Base-by-base conservation (phyloP, 2,113 vertebrate species). In the Pantherophis guttatus region DNA sequence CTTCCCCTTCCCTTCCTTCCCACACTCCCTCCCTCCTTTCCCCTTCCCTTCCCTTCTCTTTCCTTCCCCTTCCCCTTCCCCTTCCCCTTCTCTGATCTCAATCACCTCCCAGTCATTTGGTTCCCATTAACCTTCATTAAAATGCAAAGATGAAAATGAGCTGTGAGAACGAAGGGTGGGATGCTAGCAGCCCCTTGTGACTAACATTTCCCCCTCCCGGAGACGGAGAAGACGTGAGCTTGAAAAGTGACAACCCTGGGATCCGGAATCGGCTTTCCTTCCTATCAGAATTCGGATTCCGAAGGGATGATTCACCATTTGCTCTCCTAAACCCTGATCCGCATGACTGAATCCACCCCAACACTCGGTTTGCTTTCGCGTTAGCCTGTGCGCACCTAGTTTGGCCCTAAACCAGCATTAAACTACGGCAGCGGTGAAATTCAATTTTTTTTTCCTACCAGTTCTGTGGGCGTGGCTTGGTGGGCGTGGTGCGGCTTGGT, bases 341-440 rank as follows among this genome's bases (percentile, higher is more conserved):
- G 33, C 29, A 0, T 6, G 12, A 15, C 1, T n/a, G 29, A n/a
- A n/a, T n/a, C 19, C 7, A 1, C 62, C 15, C 7, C 70, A 39
- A 3, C 15, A 6, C 15, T 39, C 7, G 0, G 15, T 17, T 19
- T 19, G 15, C 12, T 33, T 75, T 75, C 0, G n/a, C 0, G 5
- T n/a, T 33, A 33, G 6, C 39, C n/a, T 8, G 70, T 0, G n/a
- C 0, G 13, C 13, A 1, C n/a, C 15, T 39, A 19, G 33, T n/a
- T 81, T 2, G 17, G 33, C 33, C 15, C 1, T 39, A 81, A 81
- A 39, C 70, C 33, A 81, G 70, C 70, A 21, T 81, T 19, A 39
- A 81, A 39, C 70, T 21, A 17, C 17, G 3, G 39, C 39, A 44
- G 39, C 39, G 39, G 39, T 44, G 39, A 44, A 44, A 44, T 44